These are phyloP conservation scores for Macrostomum cliftonense DNA, from an alignment of 2,888 invertebrate genomes.

Conservation along the genomic window DNA sequence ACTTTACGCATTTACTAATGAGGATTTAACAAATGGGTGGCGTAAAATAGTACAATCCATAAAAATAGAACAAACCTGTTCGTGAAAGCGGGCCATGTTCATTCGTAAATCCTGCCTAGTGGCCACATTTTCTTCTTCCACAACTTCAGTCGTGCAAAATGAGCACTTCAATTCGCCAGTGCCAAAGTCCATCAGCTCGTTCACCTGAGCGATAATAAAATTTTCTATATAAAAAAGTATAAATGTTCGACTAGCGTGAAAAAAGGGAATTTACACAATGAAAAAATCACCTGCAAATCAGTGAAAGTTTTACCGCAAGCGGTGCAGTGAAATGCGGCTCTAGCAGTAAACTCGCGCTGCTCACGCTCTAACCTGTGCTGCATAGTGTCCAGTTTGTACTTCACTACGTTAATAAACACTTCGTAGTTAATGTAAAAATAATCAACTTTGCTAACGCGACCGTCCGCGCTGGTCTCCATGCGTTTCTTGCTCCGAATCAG, in stretches of 20 bases:
- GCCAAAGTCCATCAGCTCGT: slow-evolving; percentile 51
- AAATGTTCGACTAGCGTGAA: too few species aligned
- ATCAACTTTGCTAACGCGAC: slow-evolving; percentile 81
- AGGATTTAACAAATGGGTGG: too few species aligned
- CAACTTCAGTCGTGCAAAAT: slow-evolving; percentile 67
- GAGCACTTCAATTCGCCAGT: slow-evolving; percentile 48
- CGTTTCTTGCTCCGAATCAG: slow-evolving; percentile 52
- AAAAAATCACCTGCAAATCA: slow-evolving; percentile 57
- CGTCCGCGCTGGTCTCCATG: slow-evolving; percentile 84
- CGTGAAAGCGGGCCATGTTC: slow-evolving; percentile 47
- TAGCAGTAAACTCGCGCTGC: slow-evolving; percentile 75
- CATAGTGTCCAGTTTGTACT: slow-evolving; percentile 88
- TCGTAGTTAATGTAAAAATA: slow-evolving; percentile 94
- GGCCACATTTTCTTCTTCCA: slow-evolving; percentile 77
- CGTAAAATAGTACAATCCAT: too few species aligned
- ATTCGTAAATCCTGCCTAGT: slow-evolving; percentile 79
- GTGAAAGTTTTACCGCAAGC: slow-evolving; percentile 78
- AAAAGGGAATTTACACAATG: slow-evolving; percentile 17
- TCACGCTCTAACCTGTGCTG: slow-evolving; percentile 82
- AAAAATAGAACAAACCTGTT: slow-evolving; percentile 1
- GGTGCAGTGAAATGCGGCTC: slow-evolving; percentile 82
- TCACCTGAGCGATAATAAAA: slow-evolving; percentile 43
- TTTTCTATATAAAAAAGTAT: too few species aligned
- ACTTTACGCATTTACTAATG: too few species aligned
- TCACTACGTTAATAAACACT: slow-evolving; percentile 81